A percentile compares a stretch with the other conserved stretches of the same genome.
Conservation (phyloP, 53 echinoderm and acorn worm genomes). For the Echinometra lucunter region DNA sequence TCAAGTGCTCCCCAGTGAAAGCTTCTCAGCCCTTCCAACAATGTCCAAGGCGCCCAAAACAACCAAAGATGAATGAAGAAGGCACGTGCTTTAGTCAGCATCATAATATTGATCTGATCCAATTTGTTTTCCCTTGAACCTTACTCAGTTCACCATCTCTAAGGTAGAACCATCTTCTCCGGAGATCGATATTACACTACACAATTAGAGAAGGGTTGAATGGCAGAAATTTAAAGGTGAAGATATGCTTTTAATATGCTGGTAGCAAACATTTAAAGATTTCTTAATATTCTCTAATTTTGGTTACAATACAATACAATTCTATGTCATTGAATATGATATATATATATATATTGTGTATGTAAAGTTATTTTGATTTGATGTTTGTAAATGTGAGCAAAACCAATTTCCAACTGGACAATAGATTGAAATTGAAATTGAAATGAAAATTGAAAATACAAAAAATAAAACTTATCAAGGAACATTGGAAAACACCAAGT, state of each 20-base stretch:
- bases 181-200: neutral
- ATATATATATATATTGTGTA: no score
- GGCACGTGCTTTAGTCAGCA: neutral
- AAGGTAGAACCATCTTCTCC: neutral
- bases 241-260: neutral
- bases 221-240: neutral
- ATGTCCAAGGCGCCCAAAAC: neutral
- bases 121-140: neutral
- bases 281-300: no score
- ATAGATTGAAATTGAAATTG: no score
- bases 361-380: no score
- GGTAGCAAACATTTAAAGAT: neutral
- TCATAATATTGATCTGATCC: conserved; percentile 16
- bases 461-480: no score
- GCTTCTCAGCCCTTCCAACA: neutral
- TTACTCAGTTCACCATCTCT: neutral
- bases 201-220: neutral
- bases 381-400: no score
- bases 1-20: neutral
- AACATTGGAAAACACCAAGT: no score
- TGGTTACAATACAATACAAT: no score
- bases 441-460: no score
- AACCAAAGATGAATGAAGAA: neutral
- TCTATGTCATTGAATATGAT: no score
- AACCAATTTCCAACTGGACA: no score